Evolutionary conservation across 2,797 vertebrate genomes (phyloP).

Genomic region (Tinamus major): DNA sequence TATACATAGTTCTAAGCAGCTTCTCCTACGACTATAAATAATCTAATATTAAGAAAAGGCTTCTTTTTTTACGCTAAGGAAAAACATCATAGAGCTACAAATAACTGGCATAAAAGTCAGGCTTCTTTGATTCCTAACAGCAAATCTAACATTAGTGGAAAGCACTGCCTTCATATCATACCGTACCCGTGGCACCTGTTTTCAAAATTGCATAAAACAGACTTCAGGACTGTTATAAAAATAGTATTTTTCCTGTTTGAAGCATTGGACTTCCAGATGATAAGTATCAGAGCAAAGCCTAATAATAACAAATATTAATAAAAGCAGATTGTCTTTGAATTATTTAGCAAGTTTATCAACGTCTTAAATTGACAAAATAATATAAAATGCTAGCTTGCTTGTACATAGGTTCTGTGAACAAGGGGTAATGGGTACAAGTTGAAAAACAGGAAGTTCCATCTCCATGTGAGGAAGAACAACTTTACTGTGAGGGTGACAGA

Average conservation of each 20-base stretch:
- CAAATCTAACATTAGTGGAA: neutral
- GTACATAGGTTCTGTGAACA: neutral
- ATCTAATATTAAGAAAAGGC: neutral
- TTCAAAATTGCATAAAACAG: accelerated
- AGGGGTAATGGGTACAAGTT: too few species aligned
- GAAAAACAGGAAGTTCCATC: too few species aligned
- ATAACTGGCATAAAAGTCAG: neutral
- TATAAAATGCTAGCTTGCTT: neutral
- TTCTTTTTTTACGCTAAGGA: neutral
- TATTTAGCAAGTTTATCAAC: neutral
- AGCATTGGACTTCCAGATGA: neutral
- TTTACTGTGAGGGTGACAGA: too few species aligned
- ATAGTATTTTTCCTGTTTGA: neutral
- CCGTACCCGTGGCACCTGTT: neutral
- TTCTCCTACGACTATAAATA: neutral
- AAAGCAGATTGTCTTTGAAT: neutral
- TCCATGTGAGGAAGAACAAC: too few species aligned
- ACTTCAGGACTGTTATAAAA: neutral
- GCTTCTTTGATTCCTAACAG: neutral
- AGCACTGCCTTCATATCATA: neutral
- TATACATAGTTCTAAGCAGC: neutral
- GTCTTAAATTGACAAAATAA: neutral
- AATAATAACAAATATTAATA: neutral
- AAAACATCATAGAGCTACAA: accelerated
- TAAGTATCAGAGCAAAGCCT: neutral